Base-by-base conservation (phyloP, 2,888 invertebrate genomes). In the Eremobia ochroleuca region DNA sequence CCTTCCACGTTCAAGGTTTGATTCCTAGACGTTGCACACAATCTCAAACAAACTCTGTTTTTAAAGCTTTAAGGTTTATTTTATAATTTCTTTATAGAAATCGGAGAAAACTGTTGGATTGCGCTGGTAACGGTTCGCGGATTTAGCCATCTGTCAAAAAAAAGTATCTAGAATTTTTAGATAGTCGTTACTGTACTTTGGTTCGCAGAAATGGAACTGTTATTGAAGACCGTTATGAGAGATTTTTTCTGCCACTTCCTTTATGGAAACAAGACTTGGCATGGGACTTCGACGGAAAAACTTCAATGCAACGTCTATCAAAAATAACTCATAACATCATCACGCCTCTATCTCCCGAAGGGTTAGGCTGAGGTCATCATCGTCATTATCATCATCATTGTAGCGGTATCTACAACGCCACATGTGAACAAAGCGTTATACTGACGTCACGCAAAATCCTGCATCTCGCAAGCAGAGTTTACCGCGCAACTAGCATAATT, bases 1-100 rank as follows among this genome's bases (percentile, higher is more conserved):
- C 87, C 91, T 93, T 93, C 93, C 95, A 94, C 93, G 94, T 94
- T 95, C 96, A 96, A 96, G 96, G 96, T 95, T 94, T 89, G 91
- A 90, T 85, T 92, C 92, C 89, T 81, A 79, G 67, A 70, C 67
- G 34, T 71, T 78, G 76, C 72, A 73, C 76, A 68, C 83, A 58
- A 91, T 81, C 71, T 55, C 73, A 83, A 76, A 79, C 85, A 72
- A 73, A 83, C 88, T 82, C 73, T 90, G 81, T 79, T 62, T 4
- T 15, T 18, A 59, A 21, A 0, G 0, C 0, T 0, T 43, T 90
- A 89, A 71, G 70, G 78, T 79, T 66, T 73, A 69, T 64, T 76
- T 68, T 69, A 43, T 62, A 1, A n/a, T 37, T 40, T 25, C n/a
- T 74, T 15, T 25, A 18, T 0, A 28, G 18, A 55, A 59, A 31